phyloP scores from a whole-genome alignment of 2,113 vertebrate genomes.

The Oxygymnocypris stewartii region DNA sequence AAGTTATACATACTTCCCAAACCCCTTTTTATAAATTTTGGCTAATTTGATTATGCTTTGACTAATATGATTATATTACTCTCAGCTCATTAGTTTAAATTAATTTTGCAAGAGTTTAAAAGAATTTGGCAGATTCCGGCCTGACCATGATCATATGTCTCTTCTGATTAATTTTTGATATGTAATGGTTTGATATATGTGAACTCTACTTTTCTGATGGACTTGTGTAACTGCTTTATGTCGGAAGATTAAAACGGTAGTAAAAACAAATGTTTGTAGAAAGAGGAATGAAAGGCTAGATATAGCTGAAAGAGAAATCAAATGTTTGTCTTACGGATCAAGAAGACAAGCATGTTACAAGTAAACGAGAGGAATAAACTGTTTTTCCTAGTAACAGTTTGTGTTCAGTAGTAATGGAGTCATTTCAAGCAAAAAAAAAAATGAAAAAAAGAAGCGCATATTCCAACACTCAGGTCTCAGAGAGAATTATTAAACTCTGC shows the following conservation, averaged over 20 bases:
- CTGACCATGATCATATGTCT: background rate
- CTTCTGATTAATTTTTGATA: background rate
- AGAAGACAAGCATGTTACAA: constrained; percentile 20
- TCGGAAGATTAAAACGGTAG: background rate
- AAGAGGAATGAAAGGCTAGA: background rate
- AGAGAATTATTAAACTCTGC: constrained; percentile 16
- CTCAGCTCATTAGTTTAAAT: background rate
- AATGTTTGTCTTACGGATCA: constrained; percentile 6
- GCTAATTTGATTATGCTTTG: background rate
- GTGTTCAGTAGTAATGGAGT: constrained; percentile 28
- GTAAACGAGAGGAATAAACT: constrained; percentile 17
- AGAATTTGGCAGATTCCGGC: background rate
- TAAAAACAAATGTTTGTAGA: background rate
- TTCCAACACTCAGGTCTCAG: constrained; percentile 15
- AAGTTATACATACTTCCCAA: background rate
- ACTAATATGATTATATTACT: background rate
- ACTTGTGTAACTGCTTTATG: background rate
- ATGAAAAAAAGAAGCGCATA: background rate
- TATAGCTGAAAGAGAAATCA: constrained; percentile 5
- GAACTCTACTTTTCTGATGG: background rate
- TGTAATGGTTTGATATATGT: background rate
- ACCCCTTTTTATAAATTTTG: background rate
- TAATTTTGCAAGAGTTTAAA: background rate
- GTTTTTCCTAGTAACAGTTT: constrained; percentile 8
- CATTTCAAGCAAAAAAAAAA: background rate